Conservation (phyloP, 64 coral and sea anemone species). For the Astreopora myriophthalma region DNA sequence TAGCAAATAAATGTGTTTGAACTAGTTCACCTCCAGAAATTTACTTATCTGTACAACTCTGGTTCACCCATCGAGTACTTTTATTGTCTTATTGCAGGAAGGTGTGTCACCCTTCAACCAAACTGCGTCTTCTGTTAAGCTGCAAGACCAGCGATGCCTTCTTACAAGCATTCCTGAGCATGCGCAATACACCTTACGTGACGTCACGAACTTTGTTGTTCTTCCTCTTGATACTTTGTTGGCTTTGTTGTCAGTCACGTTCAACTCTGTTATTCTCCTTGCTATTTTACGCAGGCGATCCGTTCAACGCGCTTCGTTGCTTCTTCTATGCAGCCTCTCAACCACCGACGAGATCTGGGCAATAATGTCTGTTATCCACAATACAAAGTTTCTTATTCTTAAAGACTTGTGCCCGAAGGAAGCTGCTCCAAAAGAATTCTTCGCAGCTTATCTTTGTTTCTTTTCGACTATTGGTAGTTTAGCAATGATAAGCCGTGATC, state of each 20-base stretch:
- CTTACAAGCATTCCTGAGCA: background rate
- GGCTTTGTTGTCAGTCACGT: background rate
- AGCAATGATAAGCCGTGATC: background rate
- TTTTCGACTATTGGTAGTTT: background rate
- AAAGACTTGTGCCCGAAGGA: background rate
- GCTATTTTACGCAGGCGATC: background rate
- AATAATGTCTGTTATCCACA: background rate
- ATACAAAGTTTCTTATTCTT: background rate
- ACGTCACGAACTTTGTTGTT: background rate
- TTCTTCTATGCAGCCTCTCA: background rate
- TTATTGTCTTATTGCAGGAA: background rate
- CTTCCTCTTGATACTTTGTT: background rate
- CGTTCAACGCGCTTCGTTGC: background rate
- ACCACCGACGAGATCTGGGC: slow-evolving; percentile 13
- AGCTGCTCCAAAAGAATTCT: background rate
- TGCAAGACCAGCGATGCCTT: background rate
- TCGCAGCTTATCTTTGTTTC: background rate
- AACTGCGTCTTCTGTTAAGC: background rate
- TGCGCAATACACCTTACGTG: background rate
- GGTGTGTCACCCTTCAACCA: background rate
- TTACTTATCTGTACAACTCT: no score
- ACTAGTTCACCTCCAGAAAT: no score
- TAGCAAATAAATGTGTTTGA: no score
- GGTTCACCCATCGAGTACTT: no score
- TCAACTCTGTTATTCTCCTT: background rate